Evolutionary conservation across 2,113 vertebrate species (phyloP).

Genomic region (Halcyon malimbica): DNA sequence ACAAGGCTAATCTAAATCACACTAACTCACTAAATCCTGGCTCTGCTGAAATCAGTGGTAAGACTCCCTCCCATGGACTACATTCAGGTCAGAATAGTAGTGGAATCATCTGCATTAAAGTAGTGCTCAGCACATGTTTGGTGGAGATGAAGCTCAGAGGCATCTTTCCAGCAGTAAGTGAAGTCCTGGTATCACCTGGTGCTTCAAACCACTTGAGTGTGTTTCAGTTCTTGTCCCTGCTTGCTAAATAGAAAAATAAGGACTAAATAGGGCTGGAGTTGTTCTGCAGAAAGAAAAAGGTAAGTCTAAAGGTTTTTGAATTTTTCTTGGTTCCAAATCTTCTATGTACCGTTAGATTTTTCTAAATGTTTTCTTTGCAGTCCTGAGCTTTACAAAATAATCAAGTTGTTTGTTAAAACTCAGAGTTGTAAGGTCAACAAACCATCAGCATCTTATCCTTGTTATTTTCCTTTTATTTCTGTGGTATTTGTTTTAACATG

Average conservation of each 20-base stretch:
- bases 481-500: neutral
- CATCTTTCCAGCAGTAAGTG: neutral
- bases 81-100: neutral
- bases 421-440: neutral
- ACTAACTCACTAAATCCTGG: neutral
- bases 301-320: rapidly evolving
- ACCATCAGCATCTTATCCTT: neutral
- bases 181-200: neutral
- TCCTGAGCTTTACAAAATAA: neutral
- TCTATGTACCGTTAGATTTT: neutral
- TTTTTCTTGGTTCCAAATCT: neutral
- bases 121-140: neutral
- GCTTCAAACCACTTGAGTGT: neutral
- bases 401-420: neutral
- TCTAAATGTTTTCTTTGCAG: neutral
- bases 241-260: neutral
- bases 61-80: neutral
- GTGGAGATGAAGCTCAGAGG: neutral
- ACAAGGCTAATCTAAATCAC: neutral
- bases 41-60: neutral
- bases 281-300: neutral
- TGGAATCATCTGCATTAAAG: neutral
- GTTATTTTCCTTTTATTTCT: neutral
- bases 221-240: neutral
- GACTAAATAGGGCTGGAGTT: neutral